Evolutionary conservation across 37 sponge, comb jelly and placozoan genomes (phyloP).

Genomic region (Petrosia ficiformis): DNA sequence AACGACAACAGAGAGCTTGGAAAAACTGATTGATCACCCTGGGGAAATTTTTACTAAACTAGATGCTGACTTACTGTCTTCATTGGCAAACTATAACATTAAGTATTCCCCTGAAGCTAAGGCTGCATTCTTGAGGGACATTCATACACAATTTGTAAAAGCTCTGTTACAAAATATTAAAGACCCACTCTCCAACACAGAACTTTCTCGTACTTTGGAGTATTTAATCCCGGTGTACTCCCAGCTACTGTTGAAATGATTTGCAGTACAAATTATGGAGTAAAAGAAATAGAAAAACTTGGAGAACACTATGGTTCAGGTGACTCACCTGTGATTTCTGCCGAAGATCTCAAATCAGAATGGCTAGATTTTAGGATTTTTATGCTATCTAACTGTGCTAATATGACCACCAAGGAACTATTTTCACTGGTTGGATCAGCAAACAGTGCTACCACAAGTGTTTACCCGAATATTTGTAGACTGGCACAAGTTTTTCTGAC

Average conservation of each 20-base stretch:
- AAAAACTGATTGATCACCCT: constrained; percentile 1
- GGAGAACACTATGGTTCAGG: constrained; percentile 14
- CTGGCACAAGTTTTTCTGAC: constrained; percentile 13
- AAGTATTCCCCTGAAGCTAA: neutral
- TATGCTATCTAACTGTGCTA: constrained; percentile 20
- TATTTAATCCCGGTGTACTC: constrained; percentile 18
- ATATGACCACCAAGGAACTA: constrained; percentile 12
- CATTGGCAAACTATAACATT: neutral
- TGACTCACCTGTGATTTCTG: constrained; percentile 1
- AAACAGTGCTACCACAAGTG: neutral
- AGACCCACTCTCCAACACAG: constrained; percentile 32
- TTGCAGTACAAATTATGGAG: constrained; percentile 9
- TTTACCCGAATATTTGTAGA: constrained; percentile 7
- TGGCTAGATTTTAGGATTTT: constrained; percentile 9
- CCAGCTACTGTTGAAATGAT: constrained; percentile 2
- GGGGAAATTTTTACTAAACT: neutral
- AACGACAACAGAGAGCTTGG: neutral
- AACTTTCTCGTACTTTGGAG: constrained; percentile 3
- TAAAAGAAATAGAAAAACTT: constrained; percentile 8
- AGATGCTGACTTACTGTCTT: neutral
- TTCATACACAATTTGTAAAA: constrained; percentile 14
- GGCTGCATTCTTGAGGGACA: neutral
- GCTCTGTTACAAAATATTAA: constrained; percentile 11
- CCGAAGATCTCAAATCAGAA: constrained; percentile 7
- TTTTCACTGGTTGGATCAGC: neutral